These are phyloP conservation scores for Orthosia gracilis DNA, from an alignment of 2,888 invertebrate species.

Conservation along the genomic window DNA sequence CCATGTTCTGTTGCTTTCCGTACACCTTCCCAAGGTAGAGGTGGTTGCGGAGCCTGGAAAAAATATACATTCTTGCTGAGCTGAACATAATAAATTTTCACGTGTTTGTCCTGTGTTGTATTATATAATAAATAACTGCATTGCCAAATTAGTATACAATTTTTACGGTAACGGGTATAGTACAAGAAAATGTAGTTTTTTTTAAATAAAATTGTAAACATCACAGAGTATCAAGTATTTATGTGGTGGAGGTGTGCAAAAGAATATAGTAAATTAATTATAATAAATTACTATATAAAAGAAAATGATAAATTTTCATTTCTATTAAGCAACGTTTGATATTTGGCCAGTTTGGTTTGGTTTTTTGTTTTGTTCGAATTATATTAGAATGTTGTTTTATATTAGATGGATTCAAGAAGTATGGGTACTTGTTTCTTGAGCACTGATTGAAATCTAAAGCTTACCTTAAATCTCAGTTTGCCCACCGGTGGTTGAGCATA, in stretches of 20 bases:
- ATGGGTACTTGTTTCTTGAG: not conserved
- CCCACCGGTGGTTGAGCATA: conserved; percentile 87
- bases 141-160: too few species aligned
- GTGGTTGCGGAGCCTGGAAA: conserved; percentile 75
- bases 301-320: not conserved
- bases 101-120: too few species aligned
- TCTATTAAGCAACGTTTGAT: not conserved
- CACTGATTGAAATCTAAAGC: not conserved
- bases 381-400: not conserved
- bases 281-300: too few species aligned
- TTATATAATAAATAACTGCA: too few species aligned
- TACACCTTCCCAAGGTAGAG: conserved; percentile 73
- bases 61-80: not conserved
- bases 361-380: not conserved
- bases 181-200: too few species aligned
- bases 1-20: conserved; percentile 73
- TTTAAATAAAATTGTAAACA: too few species aligned
- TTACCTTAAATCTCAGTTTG: conserved; percentile 86
- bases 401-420: too few species aligned
- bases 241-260: too few species aligned
- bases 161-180: too few species aligned
- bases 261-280: too few species aligned
- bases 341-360: not conserved
- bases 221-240: too few species aligned
- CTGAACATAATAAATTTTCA: too few species aligned